Conservation (phyloP, 2,888 invertebrate genomes). For the Microdon myrmicae region DNA sequence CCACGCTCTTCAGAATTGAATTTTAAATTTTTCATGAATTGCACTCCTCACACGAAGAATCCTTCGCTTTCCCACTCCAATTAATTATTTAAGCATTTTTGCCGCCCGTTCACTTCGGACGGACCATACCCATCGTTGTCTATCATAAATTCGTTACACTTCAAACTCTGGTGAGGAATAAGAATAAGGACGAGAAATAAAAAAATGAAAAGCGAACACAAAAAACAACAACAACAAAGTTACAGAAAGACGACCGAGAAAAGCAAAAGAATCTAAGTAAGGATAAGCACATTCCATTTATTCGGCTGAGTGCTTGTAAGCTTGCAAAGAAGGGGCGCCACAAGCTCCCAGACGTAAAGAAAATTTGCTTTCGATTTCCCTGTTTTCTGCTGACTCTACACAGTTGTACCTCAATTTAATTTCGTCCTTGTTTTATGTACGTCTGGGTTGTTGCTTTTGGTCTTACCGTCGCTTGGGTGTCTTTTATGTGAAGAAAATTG, state of each 20-base stretch:
- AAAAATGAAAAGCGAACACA: no score
- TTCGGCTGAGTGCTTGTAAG: conserved; percentile 38
- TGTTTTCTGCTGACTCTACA: neutral
- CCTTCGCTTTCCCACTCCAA: conserved; percentile 26
- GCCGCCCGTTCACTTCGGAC: neutral
- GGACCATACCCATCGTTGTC: neutral
- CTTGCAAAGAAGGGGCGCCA: neutral
- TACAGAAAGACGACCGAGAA: no score
- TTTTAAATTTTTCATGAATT: conserved; percentile 39
- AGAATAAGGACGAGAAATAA: no score
- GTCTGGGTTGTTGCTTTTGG: neutral
- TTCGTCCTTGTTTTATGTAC: conserved; percentile 34
- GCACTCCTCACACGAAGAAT: conserved; percentile 21
- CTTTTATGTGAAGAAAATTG: no score
- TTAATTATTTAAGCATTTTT: conserved; percentile 38
- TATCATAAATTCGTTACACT: no score
- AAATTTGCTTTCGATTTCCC: conserved; percentile 10
- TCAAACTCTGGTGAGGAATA: no score
- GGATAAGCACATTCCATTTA: conserved; percentile 42
- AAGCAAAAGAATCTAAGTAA: conserved; percentile 18
- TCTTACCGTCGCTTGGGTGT: conserved; percentile 28
- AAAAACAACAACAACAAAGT: no score
- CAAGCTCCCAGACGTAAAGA: conserved; percentile 2
- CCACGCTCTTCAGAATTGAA: conserved; percentile 17
- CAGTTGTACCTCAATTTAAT: conserved; percentile 32